Evolutionary conservation across 2,888 invertebrate genomes (phyloP).

Genomic region (Cephus nigrinus): DNA sequence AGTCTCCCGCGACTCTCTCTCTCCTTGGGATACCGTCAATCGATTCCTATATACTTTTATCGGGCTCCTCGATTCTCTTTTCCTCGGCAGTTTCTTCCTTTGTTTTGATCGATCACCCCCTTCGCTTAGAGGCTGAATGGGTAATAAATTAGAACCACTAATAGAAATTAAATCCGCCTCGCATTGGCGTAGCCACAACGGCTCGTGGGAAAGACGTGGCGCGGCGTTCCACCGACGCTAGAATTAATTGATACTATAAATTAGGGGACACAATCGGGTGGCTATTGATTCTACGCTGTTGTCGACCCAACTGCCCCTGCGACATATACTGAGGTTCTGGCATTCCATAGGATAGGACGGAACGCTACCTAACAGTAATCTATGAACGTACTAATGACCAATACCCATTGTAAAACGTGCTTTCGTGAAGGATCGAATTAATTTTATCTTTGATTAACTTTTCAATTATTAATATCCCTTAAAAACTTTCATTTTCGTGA

Average conservation of each 20-base stretch:
- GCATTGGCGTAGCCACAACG: slow-evolving; percentile 31
- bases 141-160: slow-evolving; percentile 57
- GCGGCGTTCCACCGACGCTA: slow-evolving; percentile 39
- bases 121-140: slow-evolving; percentile 36
- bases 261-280: slow-evolving; percentile 61
- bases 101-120: slow-evolving; percentile 38
- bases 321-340: slow-evolving; percentile 6
- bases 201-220: slow-evolving; percentile 34
- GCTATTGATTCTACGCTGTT: slow-evolving; percentile 49
- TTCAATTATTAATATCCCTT: neutral
- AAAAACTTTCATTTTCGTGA: no score
- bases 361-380: neutral
- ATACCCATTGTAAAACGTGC: neutral
- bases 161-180: slow-evolving; percentile 59
- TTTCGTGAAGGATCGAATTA: neutral
- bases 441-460: neutral
- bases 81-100: slow-evolving; percentile 31
- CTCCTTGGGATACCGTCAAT: slow-evolving; percentile 14
- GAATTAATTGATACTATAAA: slow-evolving; percentile 64
- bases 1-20: slow-evolving; percentile 16
- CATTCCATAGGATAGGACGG: slow-evolving; percentile 10
- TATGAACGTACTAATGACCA: neutral
- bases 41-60: slow-evolving; percentile 20
- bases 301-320: slow-evolving; percentile 14
- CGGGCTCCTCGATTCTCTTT: slow-evolving; percentile 10